Evolutionary conservation across 2,113 vertebrate genomes (phyloP), one percentile per base, ranked within the genome.

Genomic region (Buteo buteo): DNA sequence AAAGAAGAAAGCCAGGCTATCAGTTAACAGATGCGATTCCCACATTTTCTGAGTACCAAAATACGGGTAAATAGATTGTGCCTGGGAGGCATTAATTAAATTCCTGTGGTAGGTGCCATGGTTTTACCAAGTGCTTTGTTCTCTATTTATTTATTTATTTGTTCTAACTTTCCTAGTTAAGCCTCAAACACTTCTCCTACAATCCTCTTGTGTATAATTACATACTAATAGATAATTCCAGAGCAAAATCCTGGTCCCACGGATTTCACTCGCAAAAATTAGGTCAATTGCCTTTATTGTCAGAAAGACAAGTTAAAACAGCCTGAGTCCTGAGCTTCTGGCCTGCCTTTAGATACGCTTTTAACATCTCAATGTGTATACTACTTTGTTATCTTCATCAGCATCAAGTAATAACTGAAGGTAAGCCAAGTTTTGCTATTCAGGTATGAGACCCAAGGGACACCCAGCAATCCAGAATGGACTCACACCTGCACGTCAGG

Each of bases 131-230:
- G 55, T 36, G 25, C 88, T 96, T 96, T 92, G 59, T 84, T 92
- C 86, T 91, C 47, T 49, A 11, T 70, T 81, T 95, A 67, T 64
- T 92, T 91, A 64, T 94, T 93, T 96, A 72, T 84, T 88, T 88
- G 11, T 38, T 83, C 62, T 73, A 17, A 82, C 88, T 42, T 47
- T 95, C 26, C 36, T 77, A 58, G 55, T 55, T 84, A 96, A 95
- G 28, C 81, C 69, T 95, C 44, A 86, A 61, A 88, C 65, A 65
- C 19, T 91, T 88, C 58, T 70, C 12, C 78, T 89, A 16, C 65
- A 88, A 79, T 85, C 61, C 88, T 80, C 65, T 67, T 91, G 76
- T 84, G 52, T 50, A 69, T 91, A 94, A 94, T 96, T 94, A 84
- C 61, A 64, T 52, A 47, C 40, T 52, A 86, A 82, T 65, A 78